Conservation (phyloP, 2,797 vertebrate species). For the Etheostoma nigrum region DNA sequence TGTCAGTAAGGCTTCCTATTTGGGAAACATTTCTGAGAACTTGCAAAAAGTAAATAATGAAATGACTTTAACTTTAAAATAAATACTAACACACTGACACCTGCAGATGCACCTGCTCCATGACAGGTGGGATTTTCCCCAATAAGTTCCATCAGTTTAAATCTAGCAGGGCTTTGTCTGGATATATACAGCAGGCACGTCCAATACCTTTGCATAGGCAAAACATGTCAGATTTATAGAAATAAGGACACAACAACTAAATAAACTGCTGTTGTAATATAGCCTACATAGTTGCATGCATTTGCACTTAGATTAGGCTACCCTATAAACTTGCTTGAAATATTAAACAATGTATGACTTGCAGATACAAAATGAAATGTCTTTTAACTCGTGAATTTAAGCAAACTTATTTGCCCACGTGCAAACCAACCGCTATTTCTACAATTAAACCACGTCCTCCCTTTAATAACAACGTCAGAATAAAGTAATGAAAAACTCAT, state of each 20-base stretch:
- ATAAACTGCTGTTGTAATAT: not conserved
- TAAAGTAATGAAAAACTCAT: not conserved
- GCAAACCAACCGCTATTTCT: not conserved
- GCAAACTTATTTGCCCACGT: constrained; percentile 14
- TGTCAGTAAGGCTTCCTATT: not conserved
- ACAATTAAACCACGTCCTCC: not conserved
- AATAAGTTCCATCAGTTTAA: not conserved
- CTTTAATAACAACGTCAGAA: not conserved
- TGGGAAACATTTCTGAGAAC: constrained; percentile 3
- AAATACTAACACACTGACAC: constrained; percentile 20
- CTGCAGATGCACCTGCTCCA: not conserved
- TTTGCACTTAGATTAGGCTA: not conserved
- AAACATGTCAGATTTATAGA: not conserved
- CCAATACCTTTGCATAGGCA: too few species aligned
- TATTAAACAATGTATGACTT: not conserved
- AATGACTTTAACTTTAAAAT: constrained; percentile 8
- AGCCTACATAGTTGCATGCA: not conserved
- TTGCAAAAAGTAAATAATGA: constrained; percentile 30
- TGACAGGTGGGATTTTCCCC: not conserved
- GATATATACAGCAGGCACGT: not conserved
- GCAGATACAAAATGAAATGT: not conserved
- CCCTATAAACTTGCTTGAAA: not conserved
- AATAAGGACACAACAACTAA: not conserved
- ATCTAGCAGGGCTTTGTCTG: not conserved
- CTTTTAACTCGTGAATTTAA: not conserved